These are phyloP conservation scores for Tricholauxania praeusta DNA, from an alignment of 2,888 invertebrate species.

Conservation along the genomic window DNA sequence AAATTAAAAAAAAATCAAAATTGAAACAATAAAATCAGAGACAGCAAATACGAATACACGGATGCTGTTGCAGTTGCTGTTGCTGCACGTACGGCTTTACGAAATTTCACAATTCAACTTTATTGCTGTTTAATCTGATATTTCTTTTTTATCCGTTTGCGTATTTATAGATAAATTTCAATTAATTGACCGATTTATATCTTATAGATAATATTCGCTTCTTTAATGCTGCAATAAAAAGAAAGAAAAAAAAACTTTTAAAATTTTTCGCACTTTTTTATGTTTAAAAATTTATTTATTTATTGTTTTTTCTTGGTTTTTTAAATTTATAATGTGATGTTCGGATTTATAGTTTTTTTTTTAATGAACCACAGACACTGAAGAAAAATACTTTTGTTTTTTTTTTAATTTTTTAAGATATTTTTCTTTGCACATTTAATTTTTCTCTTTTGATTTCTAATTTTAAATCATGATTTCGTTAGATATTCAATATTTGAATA, in stretches of 20 bases:
- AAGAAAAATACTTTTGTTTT: slow-evolving; percentile 30
- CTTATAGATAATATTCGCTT: slow-evolving; percentile 50
- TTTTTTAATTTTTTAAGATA: slow-evolving; percentile 51
- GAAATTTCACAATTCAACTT: slow-evolving; percentile 43
- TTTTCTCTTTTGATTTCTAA: slow-evolving; percentile 35
- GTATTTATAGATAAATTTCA: slow-evolving; percentile 11
- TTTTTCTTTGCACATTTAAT: slow-evolving; percentile 47
- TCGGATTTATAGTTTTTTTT: slow-evolving; percentile 34
- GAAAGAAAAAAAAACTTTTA: slow-evolving; percentile 39
- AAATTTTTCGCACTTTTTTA: slow-evolving; percentile 8
- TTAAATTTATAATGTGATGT: slow-evolving; percentile 40
- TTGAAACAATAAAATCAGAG: slow-evolving; percentile 28
- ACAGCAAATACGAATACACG: slow-evolving; percentile 33
- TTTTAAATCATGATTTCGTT: slow-evolving; percentile 42
- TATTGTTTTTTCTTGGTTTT: slow-evolving; percentile 29
- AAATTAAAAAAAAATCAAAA: slow-evolving; percentile 54
- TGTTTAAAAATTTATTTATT: slow-evolving; percentile 38
- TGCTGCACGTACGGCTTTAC: slow-evolving; percentile 11
- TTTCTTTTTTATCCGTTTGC: slow-evolving; percentile 46
- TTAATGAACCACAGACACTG: slow-evolving; percentile 41
- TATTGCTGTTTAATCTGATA: slow-evolving; percentile 49
- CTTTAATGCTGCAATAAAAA: slow-evolving; percentile 59
- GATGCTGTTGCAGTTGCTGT: neutral
- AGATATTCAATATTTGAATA: slow-evolving; percentile 28
- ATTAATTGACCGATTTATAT: slow-evolving; percentile 46